Percentiles rank a stretch among this genome's conserved stretches.
phyloP scores from a whole-genome alignment of 2,888 invertebrate species.

The Biston betularia region DNA sequence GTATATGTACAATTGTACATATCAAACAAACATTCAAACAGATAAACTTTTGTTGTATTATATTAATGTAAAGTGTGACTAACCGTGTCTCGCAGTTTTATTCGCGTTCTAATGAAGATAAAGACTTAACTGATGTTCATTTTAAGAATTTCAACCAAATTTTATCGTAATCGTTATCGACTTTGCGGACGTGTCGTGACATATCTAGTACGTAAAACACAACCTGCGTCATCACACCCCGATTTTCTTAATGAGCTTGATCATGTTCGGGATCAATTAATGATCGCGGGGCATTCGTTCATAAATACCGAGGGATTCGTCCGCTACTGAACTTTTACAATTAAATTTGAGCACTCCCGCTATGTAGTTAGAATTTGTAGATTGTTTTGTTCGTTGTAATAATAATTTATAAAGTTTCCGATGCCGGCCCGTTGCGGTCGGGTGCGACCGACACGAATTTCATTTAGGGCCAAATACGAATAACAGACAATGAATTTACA shows the following conservation, averaged over 20 bases:
- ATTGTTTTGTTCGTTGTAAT: slow-evolving; percentile 71
- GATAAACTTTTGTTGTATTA: too few relatives aligned
- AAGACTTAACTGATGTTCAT: too few relatives aligned
- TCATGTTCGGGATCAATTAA: slow-evolving; percentile 39
- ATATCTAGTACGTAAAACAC: too few relatives aligned
- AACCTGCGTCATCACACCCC: slow-evolving; percentile 32
- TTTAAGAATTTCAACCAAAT: too few relatives aligned
- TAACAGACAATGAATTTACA: slow-evolving; percentile 71
- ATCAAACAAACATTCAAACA: too few relatives aligned
- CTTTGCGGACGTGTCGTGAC: too few relatives aligned
- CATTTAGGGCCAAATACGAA: slow-evolving; percentile 73
- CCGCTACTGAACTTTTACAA: slow-evolving; percentile 65
- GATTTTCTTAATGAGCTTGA: slow-evolving; percentile 30
- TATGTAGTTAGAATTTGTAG: slow-evolving; percentile 67
- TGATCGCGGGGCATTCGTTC: slow-evolving; percentile 31
- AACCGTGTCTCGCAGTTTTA: too few relatives aligned
- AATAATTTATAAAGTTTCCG: slow-evolving; percentile 75
- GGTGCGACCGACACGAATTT: slow-evolving; percentile 68
- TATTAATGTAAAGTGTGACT: too few relatives aligned
- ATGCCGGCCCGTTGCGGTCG: slow-evolving; percentile 64
- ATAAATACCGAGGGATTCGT: slow-evolving; percentile 55
- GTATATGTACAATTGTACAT: too few relatives aligned
- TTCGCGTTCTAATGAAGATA: too few relatives aligned
- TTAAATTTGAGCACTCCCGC: slow-evolving; percentile 64
- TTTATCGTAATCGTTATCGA: too few relatives aligned